Evolutionary conservation across 2,113 vertebrate species (phyloP).

Genomic region (Thoracochromis brauschi): DNA sequence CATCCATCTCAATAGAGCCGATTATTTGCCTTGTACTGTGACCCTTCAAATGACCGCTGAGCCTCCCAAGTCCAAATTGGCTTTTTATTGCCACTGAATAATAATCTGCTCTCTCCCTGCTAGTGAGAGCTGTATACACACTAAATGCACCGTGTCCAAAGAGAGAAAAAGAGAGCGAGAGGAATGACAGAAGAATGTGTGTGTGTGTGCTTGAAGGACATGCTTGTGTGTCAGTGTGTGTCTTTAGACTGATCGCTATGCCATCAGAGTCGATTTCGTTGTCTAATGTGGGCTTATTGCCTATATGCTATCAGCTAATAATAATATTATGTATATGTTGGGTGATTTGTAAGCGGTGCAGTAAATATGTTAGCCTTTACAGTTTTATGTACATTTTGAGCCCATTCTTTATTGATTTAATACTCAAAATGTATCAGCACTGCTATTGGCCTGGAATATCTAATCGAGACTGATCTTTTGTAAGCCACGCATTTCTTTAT

Average conservation of each 20-base stretch:
- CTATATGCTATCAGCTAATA: neutral
- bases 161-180: slow-evolving; percentile 10
- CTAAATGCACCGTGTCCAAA: slow-evolving; percentile 48
- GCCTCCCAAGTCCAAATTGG: slow-evolving; percentile 58
- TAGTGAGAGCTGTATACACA: slow-evolving; percentile 76
- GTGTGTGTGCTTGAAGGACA: neutral
- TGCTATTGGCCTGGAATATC: neutral
- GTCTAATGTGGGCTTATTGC: neutral
- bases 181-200: neutral
- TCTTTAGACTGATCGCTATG: slow-evolving; percentile 14
- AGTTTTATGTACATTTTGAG: neutral
- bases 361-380: neutral
- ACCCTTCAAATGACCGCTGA: slow-evolving; percentile 58
- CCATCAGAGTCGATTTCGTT: neutral
- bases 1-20: slow-evolving; percentile 58
- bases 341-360: neutral
- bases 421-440: neutral
- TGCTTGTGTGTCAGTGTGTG: neutral
- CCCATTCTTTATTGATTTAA: neutral
- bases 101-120: slow-evolving; percentile 76
- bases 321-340: neutral
- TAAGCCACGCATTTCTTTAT: neutral
- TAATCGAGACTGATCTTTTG: neutral
- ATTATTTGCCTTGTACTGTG: slow-evolving; percentile 62
- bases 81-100: slow-evolving; percentile 70